These are phyloP conservation scores for Sparus aurata DNA, from an alignment of 2,797 vertebrate species.

Conservation along the genomic window DNA sequence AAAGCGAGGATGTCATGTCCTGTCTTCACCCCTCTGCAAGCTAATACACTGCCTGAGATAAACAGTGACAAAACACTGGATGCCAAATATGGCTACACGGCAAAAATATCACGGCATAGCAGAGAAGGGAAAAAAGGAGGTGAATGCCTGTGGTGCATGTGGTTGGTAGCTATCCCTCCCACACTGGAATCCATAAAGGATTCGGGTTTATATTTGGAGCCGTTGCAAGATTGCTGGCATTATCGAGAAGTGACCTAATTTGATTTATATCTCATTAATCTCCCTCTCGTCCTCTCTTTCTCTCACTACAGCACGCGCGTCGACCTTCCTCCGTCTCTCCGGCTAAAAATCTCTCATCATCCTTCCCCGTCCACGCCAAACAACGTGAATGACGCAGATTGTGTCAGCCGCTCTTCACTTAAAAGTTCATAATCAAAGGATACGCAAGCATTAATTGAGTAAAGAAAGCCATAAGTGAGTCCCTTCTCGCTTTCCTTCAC, in stretches of 20 bases:
- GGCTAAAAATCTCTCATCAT: constrained; percentile 42
- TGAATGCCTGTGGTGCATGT: constrained; percentile 44
- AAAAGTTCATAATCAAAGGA: constrained; percentile 63
- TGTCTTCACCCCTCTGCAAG: constrained; percentile 21
- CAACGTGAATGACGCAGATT: constrained; percentile 45
- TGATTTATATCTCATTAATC: constrained; percentile 83
- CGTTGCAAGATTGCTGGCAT: constrained; percentile 70
- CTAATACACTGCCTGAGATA: constrained; percentile 25
- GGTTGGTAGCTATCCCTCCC: constrained; percentile 63
- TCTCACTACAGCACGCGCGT: constrained; percentile 22
- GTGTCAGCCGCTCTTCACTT: constrained; percentile 45
- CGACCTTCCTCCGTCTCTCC: constrained; percentile 48
- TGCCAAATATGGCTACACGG: constrained; percentile 20
- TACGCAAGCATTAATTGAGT: constrained; percentile 47
- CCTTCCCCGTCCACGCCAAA: neutral
- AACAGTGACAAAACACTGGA: constrained; percentile 22
- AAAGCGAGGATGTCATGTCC: constrained; percentile 23
- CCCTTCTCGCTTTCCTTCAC: constrained; percentile 34
- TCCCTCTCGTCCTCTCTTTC: constrained; percentile 36
- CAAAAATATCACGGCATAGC: neutral
- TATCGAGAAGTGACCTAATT: constrained; percentile 81
- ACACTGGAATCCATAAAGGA: constrained; percentile 66
- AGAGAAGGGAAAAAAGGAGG: constrained; percentile 17
- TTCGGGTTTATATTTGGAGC: constrained; percentile 75
- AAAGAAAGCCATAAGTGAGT: constrained; percentile 12